phyloP scores from a whole-genome alignment of 2,888 invertebrate genomes.

The Rotaria magnacalcarata region DNA sequence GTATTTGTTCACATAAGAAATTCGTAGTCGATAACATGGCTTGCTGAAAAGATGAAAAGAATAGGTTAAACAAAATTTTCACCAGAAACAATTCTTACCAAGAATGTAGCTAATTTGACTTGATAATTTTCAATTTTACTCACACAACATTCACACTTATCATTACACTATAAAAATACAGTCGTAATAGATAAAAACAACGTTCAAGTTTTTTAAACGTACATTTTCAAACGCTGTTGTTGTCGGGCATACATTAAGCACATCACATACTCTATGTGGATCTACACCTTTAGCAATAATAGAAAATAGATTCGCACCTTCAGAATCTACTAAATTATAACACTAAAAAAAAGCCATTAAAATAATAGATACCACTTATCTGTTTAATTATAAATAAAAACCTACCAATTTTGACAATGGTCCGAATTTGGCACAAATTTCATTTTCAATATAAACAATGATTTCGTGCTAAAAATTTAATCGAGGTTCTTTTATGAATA shows the following conservation, averaged over 20 bases:
- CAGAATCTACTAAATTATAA: constrained; percentile 31
- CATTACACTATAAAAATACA: constrained; percentile 1
- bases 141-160: constrained; percentile 28
- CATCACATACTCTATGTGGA: constrained; percentile 38
- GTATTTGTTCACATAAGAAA: not conserved
- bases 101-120: not conserved
- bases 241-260: constrained; percentile 38
- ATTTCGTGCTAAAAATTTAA: not conserved
- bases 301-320: constrained; percentile 38
- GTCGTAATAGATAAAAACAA: not conserved
- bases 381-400: not conserved
- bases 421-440: not conserved
- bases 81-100: not conserved
- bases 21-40: not conserved
- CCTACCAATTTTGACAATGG: not conserved
- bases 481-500: not conserved
- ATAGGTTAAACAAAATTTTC: not conserved
- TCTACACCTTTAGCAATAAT: constrained; percentile 2
- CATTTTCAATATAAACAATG: not conserved
- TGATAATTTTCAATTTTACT: not conserved
- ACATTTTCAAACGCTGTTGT: not conserved
- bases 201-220: not conserved
- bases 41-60: not conserved
- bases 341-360: not conserved
- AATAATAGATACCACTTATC: not conserved